phyloP scores from a whole-genome alignment of 2,113 vertebrate genomes.

The Heptranchias perlo region DNA sequence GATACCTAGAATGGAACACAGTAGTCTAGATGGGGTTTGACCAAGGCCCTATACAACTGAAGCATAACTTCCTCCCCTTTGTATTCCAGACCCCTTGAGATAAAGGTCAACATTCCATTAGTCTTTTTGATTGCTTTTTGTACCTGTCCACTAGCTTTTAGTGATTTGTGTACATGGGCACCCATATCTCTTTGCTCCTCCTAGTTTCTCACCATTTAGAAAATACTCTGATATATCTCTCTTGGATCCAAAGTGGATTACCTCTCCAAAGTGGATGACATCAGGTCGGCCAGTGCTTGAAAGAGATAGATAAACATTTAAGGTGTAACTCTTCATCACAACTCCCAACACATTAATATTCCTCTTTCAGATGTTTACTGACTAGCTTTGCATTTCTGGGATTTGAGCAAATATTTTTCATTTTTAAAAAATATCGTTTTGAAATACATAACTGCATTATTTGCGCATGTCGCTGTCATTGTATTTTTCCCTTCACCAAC shows the following conservation, averaged over 20 bases:
- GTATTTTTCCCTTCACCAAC: not conserved
- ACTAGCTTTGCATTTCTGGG: not conserved
- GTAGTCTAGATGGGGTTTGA: not conserved
- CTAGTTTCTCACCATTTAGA: not conserved
- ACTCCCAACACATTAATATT: not conserved
- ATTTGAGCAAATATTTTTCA: no score
- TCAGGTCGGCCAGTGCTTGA: not conserved
- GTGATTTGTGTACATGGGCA: not conserved
- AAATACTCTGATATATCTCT: not conserved
- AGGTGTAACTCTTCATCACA: not conserved
- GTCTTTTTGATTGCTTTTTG: not conserved
- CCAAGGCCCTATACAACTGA: not conserved
- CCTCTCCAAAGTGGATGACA: not conserved
- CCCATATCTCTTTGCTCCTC: not conserved
- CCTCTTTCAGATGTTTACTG: not conserved
- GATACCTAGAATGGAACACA: not conserved
- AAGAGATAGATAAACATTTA: not conserved
- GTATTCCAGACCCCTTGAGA: not conserved
- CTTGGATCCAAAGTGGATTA: not conserved
- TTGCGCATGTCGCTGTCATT: no score
- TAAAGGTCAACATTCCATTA: not conserved
- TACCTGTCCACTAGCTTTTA: not conserved
- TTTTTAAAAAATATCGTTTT: no score
- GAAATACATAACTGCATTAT: no score
- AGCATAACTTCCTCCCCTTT: not conserved